Evolutionary conservation across 1,140 invertebrate species (phyloP).

Genomic region (Zophobas atratus): DNA sequence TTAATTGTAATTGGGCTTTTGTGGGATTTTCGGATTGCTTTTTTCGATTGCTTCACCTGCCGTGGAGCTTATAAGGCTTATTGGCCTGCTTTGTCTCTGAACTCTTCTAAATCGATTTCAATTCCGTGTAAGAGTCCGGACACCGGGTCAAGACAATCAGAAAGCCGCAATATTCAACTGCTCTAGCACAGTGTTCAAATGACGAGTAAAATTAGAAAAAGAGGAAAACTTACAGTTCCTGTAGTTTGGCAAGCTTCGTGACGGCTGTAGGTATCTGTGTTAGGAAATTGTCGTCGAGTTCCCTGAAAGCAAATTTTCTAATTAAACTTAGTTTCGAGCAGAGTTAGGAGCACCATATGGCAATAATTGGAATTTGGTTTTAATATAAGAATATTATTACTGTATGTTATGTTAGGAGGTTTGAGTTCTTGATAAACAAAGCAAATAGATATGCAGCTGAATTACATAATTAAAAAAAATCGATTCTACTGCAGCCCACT

Average conservation of each 20-base stretch:
- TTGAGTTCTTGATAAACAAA: too few species aligned
- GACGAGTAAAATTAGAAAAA: constrained; percentile 9
- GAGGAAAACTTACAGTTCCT: constrained; percentile 79
- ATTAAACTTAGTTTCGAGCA: neutral
- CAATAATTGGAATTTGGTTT: too few species aligned
- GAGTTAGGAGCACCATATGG: too few species aligned
- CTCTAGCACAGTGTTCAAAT: neutral
- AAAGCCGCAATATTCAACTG: constrained; percentile 23
- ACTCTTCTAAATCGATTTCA: constrained; percentile 23
- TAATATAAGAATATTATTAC: too few species aligned
- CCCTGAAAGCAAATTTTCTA: constrained; percentile 70
- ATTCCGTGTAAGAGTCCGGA: neutral
- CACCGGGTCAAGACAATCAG: constrained; percentile 8
- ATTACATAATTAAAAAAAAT: too few species aligned
- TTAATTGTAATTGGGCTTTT: constrained; percentile 1
- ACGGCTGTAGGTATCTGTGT: constrained; percentile 77
- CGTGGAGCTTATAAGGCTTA: neutral
- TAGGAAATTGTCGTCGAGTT: constrained; percentile 83
- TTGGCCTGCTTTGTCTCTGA: neutral
- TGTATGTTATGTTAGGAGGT: too few species aligned
- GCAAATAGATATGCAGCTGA: too few species aligned
- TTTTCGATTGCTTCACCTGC: constrained; percentile 17
- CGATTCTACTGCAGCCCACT: too few species aligned
- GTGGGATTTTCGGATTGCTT: neutral
- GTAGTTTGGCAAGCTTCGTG: constrained; percentile 75